Evolutionary conservation across 2,113 vertebrate species (phyloP).

Genomic region (Probosciger aterrimus): DNA sequence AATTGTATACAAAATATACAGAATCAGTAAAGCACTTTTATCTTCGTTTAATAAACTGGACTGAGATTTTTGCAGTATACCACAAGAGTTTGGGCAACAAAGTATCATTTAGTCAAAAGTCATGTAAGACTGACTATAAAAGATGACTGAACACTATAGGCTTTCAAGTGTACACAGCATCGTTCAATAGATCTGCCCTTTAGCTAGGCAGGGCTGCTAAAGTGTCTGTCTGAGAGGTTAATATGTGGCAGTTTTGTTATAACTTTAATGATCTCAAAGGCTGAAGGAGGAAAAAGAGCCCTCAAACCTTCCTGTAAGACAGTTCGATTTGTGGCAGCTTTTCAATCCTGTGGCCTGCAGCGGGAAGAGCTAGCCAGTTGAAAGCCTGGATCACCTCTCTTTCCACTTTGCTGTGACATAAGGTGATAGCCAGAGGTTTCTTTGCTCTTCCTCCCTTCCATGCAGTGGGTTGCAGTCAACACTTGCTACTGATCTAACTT

Average conservation of each 20-base stretch:
- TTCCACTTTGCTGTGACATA: not conserved
- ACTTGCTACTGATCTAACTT: not conserved
- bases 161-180: not conserved
- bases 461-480: not conserved
- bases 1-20: not conserved
- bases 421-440: not conserved
- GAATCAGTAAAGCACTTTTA: not conserved
- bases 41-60: not conserved
- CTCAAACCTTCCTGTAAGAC: not conserved
- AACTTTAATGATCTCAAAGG: not conserved
- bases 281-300: not conserved
- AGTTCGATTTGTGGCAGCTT: not conserved
- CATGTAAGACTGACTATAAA: not conserved
- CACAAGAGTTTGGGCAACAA: not conserved
- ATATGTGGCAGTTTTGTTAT: not conserved
- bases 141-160: not conserved
- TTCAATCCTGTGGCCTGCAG: not conserved
- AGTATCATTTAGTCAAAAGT: not conserved
- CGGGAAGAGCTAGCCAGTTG: not conserved
- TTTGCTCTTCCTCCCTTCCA: not conserved
- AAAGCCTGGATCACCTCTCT: not conserved
- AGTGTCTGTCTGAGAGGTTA: not conserved
- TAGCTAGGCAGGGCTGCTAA: not conserved
- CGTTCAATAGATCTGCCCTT: slow-evolving; percentile 8
- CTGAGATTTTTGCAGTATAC: not conserved